phyloP scores from a whole-genome alignment of 2,113 vertebrate genomes.

The Laticauda laticaudata region DNA sequence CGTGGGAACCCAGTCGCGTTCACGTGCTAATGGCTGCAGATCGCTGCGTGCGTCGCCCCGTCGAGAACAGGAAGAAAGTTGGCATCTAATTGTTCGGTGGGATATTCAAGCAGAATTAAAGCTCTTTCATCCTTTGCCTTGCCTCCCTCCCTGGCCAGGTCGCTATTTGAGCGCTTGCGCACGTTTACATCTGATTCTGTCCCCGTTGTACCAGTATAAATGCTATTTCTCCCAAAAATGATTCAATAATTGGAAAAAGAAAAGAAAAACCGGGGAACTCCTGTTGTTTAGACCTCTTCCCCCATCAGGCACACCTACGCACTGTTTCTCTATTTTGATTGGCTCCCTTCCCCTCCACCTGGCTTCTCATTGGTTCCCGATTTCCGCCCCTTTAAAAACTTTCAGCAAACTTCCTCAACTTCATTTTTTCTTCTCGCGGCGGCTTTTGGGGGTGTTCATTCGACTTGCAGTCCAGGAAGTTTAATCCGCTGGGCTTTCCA shows the following conservation, averaged over 20 bases:
- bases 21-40: not conserved
- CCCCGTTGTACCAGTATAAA: not conserved
- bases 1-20: not conserved
- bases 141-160: not conserved
- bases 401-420: not conserved
- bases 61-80: not conserved
- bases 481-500: not conserved
- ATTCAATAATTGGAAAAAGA: not conserved
- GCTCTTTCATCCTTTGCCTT: not conserved
- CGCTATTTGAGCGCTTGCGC: not conserved
- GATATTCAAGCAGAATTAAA: not conserved
- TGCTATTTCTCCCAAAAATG: not conserved
- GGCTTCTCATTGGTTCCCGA: slow-evolving; percentile 6
- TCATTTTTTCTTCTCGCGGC: no score
- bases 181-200: not conserved
- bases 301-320: not conserved
- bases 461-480: not conserved
- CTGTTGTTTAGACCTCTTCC: not conserved
- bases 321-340: not conserved
- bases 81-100: not conserved
- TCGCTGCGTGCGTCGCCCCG: not conserved
- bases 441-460: not conserved
- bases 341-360: not conserved
- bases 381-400: not conserved
- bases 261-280: not conserved